These are phyloP conservation scores for Chiloscyllium plagiosum DNA, from an alignment of 2,113 vertebrate species.

Conservation along the genomic window DNA sequence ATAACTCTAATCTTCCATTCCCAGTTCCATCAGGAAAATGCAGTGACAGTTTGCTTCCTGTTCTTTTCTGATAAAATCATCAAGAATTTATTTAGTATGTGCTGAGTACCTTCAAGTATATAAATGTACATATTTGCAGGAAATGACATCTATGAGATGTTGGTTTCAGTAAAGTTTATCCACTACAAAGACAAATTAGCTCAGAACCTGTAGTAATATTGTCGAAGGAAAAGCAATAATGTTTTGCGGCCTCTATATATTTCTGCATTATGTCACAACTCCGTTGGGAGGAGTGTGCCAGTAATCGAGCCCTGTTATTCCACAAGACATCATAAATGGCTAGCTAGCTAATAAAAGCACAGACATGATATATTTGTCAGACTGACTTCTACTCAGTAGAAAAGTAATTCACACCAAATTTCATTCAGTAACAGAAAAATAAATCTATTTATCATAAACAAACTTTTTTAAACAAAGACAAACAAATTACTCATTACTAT, in stretches of 20 bases:
- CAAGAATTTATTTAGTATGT: background rate
- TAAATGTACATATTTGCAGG: background rate
- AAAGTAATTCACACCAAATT: too few relatives aligned
- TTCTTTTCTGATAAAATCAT: background rate
- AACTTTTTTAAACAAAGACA: too few relatives aligned
- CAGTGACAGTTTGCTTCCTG: background rate
- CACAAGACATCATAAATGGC: too few relatives aligned
- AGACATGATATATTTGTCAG: too few relatives aligned
- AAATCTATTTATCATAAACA: too few relatives aligned
- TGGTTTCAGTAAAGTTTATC: background rate
- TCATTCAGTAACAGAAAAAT: too few relatives aligned
- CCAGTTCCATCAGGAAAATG: background rate
- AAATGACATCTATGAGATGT: background rate
- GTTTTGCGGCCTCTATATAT: background rate
- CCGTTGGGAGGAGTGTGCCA: too few relatives aligned
- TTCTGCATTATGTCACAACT: background rate
- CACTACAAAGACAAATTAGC: background rate
- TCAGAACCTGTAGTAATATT: background rate
- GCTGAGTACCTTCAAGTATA: background rate
- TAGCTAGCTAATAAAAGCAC: too few relatives aligned
- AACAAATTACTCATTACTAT: too few relatives aligned
- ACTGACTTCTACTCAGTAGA: too few relatives aligned
- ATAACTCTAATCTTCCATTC: background rate
- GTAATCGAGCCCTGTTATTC: too few relatives aligned
- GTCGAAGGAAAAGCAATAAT: background rate